Evolutionary conservation across 2,797 vertebrate species (phyloP), one percentile per base, ranked within the genome.

Genomic region (Carduelis carduelis): DNA sequence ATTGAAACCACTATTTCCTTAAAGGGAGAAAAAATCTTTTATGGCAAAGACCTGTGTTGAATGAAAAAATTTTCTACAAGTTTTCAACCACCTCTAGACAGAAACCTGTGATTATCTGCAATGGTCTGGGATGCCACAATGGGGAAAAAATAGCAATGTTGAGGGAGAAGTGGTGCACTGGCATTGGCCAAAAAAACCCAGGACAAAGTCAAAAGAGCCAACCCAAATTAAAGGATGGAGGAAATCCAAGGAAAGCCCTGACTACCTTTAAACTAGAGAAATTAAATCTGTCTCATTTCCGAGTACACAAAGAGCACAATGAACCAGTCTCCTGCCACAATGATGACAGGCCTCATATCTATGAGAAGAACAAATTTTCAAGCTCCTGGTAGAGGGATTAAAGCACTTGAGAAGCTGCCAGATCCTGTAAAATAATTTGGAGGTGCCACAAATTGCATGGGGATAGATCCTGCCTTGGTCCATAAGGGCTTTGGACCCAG

Each of bases 81-180:
- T 28, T 86, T 95, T 94, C 20, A 28, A 13, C 3, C n/a, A 68
- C 27, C 3, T 57, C 9, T 41, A 57, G 46, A 32, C 6, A 83
- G 43, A 81, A 78, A 59, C 32, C 22, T 80, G 4, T 37, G 17
- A 34, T 43, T 52, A 35, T 53, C 34, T 44, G 37, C 30, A 49
- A 7, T 27, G 41, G 20, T 50, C 21, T 75, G 18, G 43, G 12
- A 8, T 34, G 37, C 37, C 83, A 49, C 49, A 85, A 46, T 12
- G 21, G 11, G 26, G 5, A 1, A 47, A 65, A 69, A 49, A 1
- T 14, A 32, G 2, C 5, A 37, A 2, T 5, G 4, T 16, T 53
- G n/a, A 37, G 17, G 24, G 17, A 78, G 32, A 81, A 41, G 13
- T 6, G 8, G 7, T 64, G 2, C 1, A 0, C 14, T 83, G 41